Conservation (phyloP, 2,888 invertebrate species). For the Oeneis ivallda region DNA sequence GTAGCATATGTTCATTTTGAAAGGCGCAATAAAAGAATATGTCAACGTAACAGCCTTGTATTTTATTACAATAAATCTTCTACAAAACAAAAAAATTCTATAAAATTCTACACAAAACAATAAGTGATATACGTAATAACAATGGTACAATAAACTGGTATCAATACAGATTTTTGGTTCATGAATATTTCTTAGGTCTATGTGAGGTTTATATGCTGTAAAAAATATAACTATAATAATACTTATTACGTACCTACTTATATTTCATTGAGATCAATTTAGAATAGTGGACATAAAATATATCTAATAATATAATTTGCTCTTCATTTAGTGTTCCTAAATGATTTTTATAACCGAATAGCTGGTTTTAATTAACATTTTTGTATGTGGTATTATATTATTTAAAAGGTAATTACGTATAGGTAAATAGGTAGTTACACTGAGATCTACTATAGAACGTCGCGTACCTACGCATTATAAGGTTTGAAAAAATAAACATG, state of each 20-base stretch:
- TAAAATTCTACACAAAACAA: constrained; percentile 50
- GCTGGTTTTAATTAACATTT: no score
- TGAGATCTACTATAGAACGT: no score
- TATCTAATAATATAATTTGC: no score
- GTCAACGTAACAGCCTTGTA: constrained; percentile 55
- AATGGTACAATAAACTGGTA: constrained; percentile 16
- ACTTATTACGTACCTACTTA: not conserved
- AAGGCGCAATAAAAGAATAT: constrained; percentile 12
- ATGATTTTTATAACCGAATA: no score
- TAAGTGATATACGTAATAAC: constrained; percentile 31
- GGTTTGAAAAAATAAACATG: no score
- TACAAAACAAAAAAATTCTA: constrained; percentile 59
- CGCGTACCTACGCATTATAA: no score
- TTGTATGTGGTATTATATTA: no score
- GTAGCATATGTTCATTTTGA: no score
- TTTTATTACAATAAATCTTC: constrained; percentile 54
- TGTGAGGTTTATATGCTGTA: not conserved
- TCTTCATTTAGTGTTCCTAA: no score
- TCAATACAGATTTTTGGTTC: not conserved
- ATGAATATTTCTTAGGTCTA: not conserved
- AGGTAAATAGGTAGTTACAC: no score
- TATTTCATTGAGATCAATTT: not conserved
- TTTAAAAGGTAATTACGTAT: no score
- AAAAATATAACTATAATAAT: not conserved
- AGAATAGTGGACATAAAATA: not conserved